phyloP scores from a whole-genome alignment of 2,797 vertebrate species.

The Mus spretus region DNA sequence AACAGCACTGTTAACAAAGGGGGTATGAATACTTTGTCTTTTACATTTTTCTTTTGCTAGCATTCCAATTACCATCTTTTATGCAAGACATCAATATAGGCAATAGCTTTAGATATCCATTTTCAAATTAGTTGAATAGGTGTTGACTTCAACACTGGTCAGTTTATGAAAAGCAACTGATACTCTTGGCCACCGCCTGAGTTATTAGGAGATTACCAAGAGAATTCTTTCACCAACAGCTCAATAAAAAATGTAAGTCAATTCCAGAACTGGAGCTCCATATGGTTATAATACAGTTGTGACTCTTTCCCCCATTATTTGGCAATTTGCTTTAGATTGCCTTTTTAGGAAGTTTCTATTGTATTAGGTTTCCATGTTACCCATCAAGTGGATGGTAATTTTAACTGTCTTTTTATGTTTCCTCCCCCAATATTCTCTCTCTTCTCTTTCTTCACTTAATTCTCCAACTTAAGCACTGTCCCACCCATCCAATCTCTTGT shows the following conservation, averaged over 20 bases:
- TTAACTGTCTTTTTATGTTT: background rate
- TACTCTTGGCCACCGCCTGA: too few species aligned
- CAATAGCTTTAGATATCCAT: background rate
- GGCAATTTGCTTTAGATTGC: background rate
- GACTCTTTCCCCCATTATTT: background rate
- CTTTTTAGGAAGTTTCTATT: background rate
- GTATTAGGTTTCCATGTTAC: background rate
- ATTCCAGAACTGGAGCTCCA: background rate
- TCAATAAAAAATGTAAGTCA: background rate
- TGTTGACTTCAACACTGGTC: background rate
- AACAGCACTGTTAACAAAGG: background rate
- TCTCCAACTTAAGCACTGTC: background rate
- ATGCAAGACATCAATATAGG: background rate
- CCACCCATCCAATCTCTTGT: background rate
- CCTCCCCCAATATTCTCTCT: background rate
- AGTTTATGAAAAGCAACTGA: background rate
- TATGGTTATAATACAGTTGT: background rate
- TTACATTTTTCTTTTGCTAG: background rate
- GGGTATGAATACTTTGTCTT: background rate
- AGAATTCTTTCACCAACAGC: background rate
- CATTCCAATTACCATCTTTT: background rate
- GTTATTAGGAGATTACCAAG: background rate
- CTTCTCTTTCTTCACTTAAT: background rate
- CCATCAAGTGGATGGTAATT: background rate
- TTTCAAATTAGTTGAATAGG: background rate